A percentile compares a stretch with the other conserved stretches of the same genome.
Evolutionary conservation across 2,888 invertebrate genomes (phyloP).

Genomic region (Plebejus argus): DNA sequence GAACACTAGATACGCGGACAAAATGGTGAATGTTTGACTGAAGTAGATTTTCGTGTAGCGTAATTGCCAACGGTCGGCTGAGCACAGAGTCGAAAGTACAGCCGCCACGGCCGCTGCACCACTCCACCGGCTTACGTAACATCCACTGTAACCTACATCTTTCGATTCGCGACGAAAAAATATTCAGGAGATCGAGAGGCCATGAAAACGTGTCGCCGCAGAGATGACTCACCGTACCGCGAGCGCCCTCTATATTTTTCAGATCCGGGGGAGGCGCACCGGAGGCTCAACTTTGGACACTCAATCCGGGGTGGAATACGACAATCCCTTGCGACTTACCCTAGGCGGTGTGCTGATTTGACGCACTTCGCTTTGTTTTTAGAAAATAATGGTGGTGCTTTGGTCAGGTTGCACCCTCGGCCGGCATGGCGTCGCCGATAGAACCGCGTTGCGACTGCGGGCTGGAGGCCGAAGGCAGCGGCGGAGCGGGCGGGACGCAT

Average conservation of each 20-base stretch:
- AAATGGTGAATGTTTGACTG: constrained; percentile 78
- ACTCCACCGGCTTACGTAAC: constrained; percentile 71
- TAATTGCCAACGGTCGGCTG: constrained; percentile 68
- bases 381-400: constrained; percentile 60
- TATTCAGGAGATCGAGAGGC: constrained; percentile 66
- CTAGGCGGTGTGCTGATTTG: constrained; percentile 57
- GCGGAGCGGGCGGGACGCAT: constrained; percentile 58
- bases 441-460: constrained; percentile 75
- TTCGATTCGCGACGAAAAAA: constrained; percentile 52
- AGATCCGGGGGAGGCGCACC: constrained; percentile 59
- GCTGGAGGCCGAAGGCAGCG: constrained; percentile 57
- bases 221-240: constrained; percentile 76
- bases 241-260: constrained; percentile 58
- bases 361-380: constrained; percentile 55
- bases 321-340: constrained; percentile 62
- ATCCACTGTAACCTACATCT: constrained; percentile 67
- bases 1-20: constrained; percentile 62
- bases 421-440: constrained; percentile 71
- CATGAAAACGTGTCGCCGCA: constrained; percentile 75
- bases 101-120: constrained; percentile 68
- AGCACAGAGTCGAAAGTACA: constrained; percentile 66
- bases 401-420: constrained; percentile 70
- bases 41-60: constrained; percentile 72
- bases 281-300: constrained; percentile 58
- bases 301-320: constrained; percentile 44